Evolutionary conservation across 1,140 invertebrate genomes (phyloP), one percentile per base, ranked within the genome.

Genomic region (Pseudoatta argentina): DNA sequence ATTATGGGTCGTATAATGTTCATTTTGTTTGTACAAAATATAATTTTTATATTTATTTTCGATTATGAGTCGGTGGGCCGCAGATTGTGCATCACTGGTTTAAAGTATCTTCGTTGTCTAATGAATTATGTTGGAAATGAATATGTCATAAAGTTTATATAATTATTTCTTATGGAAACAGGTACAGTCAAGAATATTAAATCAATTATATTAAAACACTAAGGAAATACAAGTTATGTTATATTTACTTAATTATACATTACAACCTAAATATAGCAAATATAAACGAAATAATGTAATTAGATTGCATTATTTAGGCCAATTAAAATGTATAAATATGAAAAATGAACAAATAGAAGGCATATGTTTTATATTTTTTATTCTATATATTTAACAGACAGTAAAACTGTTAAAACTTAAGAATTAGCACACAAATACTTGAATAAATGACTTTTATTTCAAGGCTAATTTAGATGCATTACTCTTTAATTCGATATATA

Each of bases 361-460:
- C 21, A 89, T 66, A 78, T 61, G 55, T 87, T 89, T 89, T 87
- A 87, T 89, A 90, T 85, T 86, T 91, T 90, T 88, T 86, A 86
- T 82, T 88, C 44, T 30, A 82, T 91, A 90, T 88, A 90, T 86
- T 75, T 91, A 83, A 86, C 69, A 88, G 73, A 88, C 21, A 87
- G 75, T 90, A 85, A 87, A 90, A 87, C 51, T 30, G 59, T 89
- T 87, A 71, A 89, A 85, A 85, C 78, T 79, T 90, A 87, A 90
- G 71, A 2, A 90, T 83, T 86, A 88, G 55, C 79, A 69, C 66
- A 69, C 66, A 81, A 86, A 88, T 67, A 73, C 12, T 85, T 77
- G 78, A 77, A 78, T 90, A 88, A 85, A 66, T 89, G 88, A 90
- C 59, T 86, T 91, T 86, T 81, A 71, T 88, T 88, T 87, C 87